A percentile compares a stretch with the other conserved stretches of the same genome.
These are phyloP conservation scores for Bostrychus sinensis DNA, from an alignment of 2,113 vertebrate species.

Conservation along the genomic window DNA sequence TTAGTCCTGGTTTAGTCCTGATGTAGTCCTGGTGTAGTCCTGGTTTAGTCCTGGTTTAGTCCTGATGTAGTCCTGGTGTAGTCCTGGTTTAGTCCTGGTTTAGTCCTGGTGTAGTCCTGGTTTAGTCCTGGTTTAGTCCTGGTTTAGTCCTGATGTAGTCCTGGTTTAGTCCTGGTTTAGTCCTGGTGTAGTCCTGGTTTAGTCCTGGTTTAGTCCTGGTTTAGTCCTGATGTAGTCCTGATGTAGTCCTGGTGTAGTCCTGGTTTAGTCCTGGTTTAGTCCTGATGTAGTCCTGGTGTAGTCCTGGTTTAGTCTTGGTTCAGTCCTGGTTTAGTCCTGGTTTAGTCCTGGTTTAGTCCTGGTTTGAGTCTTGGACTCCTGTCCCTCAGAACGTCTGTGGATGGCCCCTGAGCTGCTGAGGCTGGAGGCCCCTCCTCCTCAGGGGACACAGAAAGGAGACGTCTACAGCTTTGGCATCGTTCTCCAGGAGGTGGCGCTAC, in stretches of 20 bases:
- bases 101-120: slow-evolving; percentile 52
- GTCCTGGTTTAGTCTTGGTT: background rate
- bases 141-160: background rate
- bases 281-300: background rate
- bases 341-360: background rate
- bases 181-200: background rate
- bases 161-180: background rate
- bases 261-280: background rate
- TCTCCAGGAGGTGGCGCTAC: slow-evolving; percentile 93
- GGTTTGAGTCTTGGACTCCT: too few relatives aligned
- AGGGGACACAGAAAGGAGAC: slow-evolving; percentile 90
- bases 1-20: background rate
- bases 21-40: background rate
- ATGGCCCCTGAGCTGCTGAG: slow-evolving; percentile 89
- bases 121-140: background rate
- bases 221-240: background rate
- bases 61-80: background rate
- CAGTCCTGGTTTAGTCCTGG: background rate
- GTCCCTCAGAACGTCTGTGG: slow-evolving; percentile 87
- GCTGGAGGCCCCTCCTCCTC: slow-evolving; percentile 74
- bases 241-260: background rate
- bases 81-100: background rate
- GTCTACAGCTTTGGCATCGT: slow-evolving; percentile 94
- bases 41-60: slow-evolving; percentile 50
- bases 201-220: background rate